Evolutionary conservation across 2,113 vertebrate species (phyloP).

Genomic region (Saimiri boliviensis): DNA sequence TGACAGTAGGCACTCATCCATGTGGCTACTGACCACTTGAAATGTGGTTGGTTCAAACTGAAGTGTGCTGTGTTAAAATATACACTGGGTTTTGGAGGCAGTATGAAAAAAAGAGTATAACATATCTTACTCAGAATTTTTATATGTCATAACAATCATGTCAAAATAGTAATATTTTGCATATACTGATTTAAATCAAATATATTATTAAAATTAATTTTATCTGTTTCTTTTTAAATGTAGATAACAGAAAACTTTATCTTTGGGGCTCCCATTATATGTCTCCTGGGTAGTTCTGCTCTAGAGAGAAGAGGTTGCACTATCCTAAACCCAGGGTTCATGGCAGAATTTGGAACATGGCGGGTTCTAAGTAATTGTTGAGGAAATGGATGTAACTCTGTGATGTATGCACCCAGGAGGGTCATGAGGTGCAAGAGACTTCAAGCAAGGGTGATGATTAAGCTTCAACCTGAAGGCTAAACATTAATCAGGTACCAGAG

Average conservation of each 20-base stretch:
- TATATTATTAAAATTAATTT: not conserved
- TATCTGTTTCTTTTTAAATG: not conserved
- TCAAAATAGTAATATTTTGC: not conserved
- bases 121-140: not conserved
- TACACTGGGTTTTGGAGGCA: not conserved
- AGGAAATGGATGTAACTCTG: not conserved
- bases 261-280: not conserved
- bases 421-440: not conserved
- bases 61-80: not conserved
- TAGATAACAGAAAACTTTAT: not conserved
- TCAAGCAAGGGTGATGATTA: not conserved
- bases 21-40: not conserved
- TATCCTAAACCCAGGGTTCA: not conserved
- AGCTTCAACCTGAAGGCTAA: not conserved
- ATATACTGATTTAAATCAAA: not conserved
- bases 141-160: not conserved
- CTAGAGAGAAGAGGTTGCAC: not conserved
- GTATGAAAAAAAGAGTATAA: not conserved
- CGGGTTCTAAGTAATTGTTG: not conserved
- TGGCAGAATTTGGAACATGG: rapidly evolving
- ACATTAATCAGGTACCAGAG: not conserved
- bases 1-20: not conserved
- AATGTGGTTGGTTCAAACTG: not conserved
- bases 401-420: not conserved
- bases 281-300: not conserved